A percentile compares a stretch with the other conserved stretches of the same genome.
Evolutionary conservation across 2,888 invertebrate genomes (phyloP).

Genomic region (Lasioglossum vierecki): DNA sequence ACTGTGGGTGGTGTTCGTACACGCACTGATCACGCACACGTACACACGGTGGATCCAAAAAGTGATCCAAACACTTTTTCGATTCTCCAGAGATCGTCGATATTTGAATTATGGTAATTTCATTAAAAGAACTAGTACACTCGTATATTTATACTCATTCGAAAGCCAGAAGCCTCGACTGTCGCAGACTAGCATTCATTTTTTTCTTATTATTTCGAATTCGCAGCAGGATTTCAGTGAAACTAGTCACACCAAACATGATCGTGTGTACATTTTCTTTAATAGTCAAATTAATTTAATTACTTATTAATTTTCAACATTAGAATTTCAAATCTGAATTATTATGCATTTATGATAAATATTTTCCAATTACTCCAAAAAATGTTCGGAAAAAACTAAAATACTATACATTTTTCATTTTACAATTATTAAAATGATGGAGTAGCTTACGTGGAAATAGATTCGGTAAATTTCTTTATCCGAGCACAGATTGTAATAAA

Average conservation of each 20-base stretch:
- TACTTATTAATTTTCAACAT: too few relatives aligned
- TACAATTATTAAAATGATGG: too few relatives aligned
- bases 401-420: too few relatives aligned
- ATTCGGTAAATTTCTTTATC: too few relatives aligned
- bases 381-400: neutral
- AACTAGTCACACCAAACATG: too few relatives aligned
- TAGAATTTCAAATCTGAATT: neutral
- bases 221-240: too few relatives aligned
- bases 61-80: neutral
- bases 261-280: too few relatives aligned
- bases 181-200: neutral
- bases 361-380: neutral
- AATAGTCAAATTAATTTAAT: too few relatives aligned
- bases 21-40: neutral
- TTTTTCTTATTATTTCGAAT: neutral
- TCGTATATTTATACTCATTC: neutral
- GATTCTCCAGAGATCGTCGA: neutral
- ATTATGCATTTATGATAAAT: neutral
- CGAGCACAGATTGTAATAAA: too few relatives aligned
- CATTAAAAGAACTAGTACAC: neutral
- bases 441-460: too few relatives aligned
- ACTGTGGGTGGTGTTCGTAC: constrained; percentile 38
- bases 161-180: neutral
- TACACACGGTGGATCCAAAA: neutral
- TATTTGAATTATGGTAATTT: neutral